Conservation (phyloP, 2,888 invertebrate genomes). For the Erebia palarica region DNA sequence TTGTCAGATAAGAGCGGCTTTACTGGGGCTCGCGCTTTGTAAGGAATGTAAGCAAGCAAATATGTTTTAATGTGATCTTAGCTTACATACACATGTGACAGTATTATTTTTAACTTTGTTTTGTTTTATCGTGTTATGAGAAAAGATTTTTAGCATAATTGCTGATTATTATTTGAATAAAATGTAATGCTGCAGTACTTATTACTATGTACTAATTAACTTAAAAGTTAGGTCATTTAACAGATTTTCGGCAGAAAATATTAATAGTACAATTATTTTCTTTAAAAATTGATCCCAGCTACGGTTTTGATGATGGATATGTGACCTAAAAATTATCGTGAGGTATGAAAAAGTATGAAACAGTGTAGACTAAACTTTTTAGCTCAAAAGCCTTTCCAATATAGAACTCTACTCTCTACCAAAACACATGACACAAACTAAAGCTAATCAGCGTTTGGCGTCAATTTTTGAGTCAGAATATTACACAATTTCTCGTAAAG, state of each 20-base stretch:
- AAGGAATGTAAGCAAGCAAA: conserved; percentile 48
- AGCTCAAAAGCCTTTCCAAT: neutral
- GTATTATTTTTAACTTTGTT: conserved; percentile 36
- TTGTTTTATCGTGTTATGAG: conserved; percentile 28
- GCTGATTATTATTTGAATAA: conserved; percentile 6
- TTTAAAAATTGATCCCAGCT: neutral
- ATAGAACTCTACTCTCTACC: conserved; percentile 1
- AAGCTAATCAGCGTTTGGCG: conserved; percentile 15
- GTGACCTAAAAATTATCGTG: neutral
- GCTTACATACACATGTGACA: conserved; percentile 37
- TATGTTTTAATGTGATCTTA: conserved; percentile 50
- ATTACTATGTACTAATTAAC: neutral
- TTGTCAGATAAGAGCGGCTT: conserved; percentile 74
- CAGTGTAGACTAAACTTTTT: neutral
- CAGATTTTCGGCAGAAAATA: no score
- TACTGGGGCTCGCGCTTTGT: conserved; percentile 56
- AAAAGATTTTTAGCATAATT: conserved; percentile 17
- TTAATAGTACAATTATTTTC: no score
- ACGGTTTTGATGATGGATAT: neutral
- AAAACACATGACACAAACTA: conserved; percentile 11
- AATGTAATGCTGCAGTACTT: neutral
- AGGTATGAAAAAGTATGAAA: neutral
- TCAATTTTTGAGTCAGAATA: conserved; percentile 30
- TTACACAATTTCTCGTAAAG: conserved; percentile 33
- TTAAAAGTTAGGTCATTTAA: no score